Base-by-base conservation (phyloP, 2,888 invertebrate genomes). In the Polydesmus complanatus region DNA sequence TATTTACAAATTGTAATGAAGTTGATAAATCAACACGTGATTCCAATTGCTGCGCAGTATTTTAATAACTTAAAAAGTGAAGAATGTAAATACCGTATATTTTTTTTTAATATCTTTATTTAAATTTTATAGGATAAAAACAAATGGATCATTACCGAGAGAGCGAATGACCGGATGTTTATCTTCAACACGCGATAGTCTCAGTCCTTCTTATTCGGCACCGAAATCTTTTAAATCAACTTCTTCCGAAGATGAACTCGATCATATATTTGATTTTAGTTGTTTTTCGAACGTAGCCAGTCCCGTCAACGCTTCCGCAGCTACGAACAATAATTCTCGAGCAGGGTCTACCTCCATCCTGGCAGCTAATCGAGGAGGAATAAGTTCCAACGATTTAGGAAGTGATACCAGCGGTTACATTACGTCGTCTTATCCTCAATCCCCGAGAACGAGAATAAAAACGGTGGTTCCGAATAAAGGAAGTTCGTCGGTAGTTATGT, bases 111-210 rank as follows among this genome's bases (percentile, higher is more conserved):
- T 8, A 51, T 14, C 8, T 25, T 21, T 48, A 27, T 65, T n/a
- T 67, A 71, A 68, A 1, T 58, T 60, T 73, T 72, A 11, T 75
- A 84, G 88, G 68, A 92, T 92, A 61, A 92, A 88, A 71, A 92
- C 92, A 0, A 92, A 92, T 70, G 92, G 92, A 0, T 91, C 91
- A 0, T 74, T 92, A 53, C 89, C 92, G 0, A 76, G 87, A 22
- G 86, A 70, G 56, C 62, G 68, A 14, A 49, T 64, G 18, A 63
- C 27, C 47, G 63, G 65, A 22, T 55, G 57, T 53, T 56, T 59
- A 37, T 25, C 52, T 27, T 60, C 62, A 52, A 47, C 54, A 18
- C 47, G 52, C 37, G 58, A 50, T 49, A 58, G 57, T 25, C 25
- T 57, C 11, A 57, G 57, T 22, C 57, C 57, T 21, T 19, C 51